A percentile compares a stretch with the other conserved stretches of the same genome.
phyloP scores from a whole-genome alignment of 1,140 invertebrate species.

The Pteromalus puparum region DNA sequence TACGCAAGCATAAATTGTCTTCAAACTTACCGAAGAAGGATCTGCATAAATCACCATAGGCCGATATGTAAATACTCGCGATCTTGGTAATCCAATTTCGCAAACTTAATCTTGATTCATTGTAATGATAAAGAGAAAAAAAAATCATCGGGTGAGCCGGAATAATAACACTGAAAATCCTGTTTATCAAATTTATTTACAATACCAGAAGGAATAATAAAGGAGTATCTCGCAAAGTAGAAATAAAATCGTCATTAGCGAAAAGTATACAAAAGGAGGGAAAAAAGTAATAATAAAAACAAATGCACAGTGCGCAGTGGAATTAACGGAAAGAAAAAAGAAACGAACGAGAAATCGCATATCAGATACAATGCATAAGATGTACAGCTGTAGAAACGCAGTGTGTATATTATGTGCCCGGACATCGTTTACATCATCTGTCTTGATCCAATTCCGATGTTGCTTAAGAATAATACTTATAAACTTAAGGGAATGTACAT shows the following conservation, averaged over 20 bases:
- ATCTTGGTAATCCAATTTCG: neutral
- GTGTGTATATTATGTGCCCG: neutral
- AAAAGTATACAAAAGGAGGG: slow-evolving; percentile 11
- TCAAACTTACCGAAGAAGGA: too few species aligned
- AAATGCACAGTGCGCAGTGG: neutral
- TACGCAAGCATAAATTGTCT: too few species aligned
- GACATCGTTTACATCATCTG: neutral
- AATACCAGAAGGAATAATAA: slow-evolving; percentile 42
- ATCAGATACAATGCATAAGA: neutral
- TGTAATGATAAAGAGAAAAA: neutral
- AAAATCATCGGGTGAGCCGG: neutral
- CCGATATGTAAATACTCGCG: too few species aligned
- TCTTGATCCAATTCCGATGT: neutral
- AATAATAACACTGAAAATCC: neutral
- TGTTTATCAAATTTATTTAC: slow-evolving; percentile 57
- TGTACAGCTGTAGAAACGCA: neutral
- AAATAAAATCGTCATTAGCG: neutral
- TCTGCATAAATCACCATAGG: too few species aligned
- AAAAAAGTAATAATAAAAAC: neutral
- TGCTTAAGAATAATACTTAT: neutral
- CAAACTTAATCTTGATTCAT: neutral
- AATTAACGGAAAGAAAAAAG: neutral
- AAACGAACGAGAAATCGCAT: neutral
- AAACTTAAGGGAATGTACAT: slow-evolving; percentile 22
- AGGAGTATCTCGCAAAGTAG: slow-evolving; percentile 12